Base-by-base conservation (phyloP, 2,113 vertebrate genomes). In the Phasianus colchicus region DNA sequence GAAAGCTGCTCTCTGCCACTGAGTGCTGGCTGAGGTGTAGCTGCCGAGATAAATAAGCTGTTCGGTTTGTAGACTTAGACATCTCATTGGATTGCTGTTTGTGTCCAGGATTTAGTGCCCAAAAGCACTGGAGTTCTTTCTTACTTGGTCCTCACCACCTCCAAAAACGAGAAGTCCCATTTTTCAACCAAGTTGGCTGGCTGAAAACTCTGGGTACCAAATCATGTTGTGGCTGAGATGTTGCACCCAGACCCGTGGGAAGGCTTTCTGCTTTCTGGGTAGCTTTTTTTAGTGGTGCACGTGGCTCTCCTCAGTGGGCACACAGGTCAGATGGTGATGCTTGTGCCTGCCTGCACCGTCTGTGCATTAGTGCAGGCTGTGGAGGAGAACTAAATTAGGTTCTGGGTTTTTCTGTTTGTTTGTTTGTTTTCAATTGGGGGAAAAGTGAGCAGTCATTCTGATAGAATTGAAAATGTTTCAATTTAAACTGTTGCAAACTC, bases 301-400 rank as follows among this genome's bases (percentile, higher is more conserved):
- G 3, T 71, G 64, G 38, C 7, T 55, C 5, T 42, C 13, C 66
- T 48, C 36, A 16, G 1, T 0, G 9, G 52, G 9, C 67, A 69
- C 9, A 19, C 18, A 54, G n/a, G 24, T 47, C 13, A 89, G 71
- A 14, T 6, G 64, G 48, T 21, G 25, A 34, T 32, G 66, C 19
- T 57, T 0, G 0, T 36, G 19, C 40, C 47, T 57, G 12, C 42
- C 77, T 6, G 2, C 25, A 2, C 0, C 9, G 22, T 21, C 58
- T 25, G 3, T 66, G 84, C 19, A 3, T 36, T 9, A 4, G 29
- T 42, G 34, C 30, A 38, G 43, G 34, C 25, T n/a, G 21, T 30
- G 20, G 24, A 70, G 54, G 40, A 58, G 19, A 17, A 17, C 14
- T 24, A 15, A 69, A 27, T 69, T 7, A 47, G 5, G 2, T 60